phyloP scores from a whole-genome alignment of 1,140 invertebrate genomes.

The Mizuhopecten yessoensis region DNA sequence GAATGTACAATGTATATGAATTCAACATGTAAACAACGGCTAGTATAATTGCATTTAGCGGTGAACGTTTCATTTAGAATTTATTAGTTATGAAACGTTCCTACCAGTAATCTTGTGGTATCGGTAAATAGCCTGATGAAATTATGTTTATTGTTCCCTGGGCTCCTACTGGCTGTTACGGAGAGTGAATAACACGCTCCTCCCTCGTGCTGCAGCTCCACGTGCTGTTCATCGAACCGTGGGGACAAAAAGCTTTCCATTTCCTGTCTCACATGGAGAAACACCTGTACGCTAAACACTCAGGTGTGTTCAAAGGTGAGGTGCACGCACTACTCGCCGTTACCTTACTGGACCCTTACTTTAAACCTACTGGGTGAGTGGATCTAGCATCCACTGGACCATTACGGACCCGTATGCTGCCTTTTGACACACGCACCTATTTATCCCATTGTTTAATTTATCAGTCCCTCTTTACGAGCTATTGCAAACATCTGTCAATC shows the following conservation, averaged over 20 bases:
- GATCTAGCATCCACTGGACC: background rate
- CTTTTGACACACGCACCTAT: background rate
- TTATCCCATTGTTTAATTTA: background rate
- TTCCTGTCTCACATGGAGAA: background rate
- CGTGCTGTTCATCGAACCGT: background rate
- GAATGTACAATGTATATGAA: too few relatives aligned
- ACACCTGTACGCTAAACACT: background rate
- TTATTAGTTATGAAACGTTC: too few relatives aligned
- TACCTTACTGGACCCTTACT: background rate
- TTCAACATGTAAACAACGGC: too few relatives aligned
- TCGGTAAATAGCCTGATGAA: too few relatives aligned
- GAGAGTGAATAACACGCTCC: background rate
- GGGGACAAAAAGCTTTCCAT: background rate
- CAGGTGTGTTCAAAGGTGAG: background rate
- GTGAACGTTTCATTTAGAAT: too few relatives aligned
- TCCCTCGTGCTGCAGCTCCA: background rate
- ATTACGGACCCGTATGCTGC: conserved; percentile 14
- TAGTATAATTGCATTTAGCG: too few relatives aligned
- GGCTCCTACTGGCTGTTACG: background rate
- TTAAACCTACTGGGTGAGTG: background rate
- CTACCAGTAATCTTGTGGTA: too few relatives aligned
- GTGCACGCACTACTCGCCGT: background rate
- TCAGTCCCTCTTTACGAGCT: conserved; percentile 7
- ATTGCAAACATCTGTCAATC: conserved; percentile 38
- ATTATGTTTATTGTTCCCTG: too few relatives aligned